Conservation (phyloP, 2,797 vertebrate species). For the Squalus acanthias region DNA sequence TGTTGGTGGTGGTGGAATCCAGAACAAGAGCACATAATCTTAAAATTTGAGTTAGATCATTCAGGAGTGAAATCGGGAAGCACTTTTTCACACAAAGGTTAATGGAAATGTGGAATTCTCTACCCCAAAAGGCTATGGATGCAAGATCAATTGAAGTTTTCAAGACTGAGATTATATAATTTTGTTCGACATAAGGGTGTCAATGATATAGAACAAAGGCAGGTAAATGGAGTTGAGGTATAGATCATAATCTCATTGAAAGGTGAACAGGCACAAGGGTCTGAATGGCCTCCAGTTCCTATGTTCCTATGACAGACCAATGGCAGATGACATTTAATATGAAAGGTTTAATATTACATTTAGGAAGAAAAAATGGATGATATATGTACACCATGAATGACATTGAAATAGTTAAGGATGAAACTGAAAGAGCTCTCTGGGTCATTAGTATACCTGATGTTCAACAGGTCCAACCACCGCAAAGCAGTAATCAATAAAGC, state of each 20-base stretch:
- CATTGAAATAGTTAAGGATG: not conserved
- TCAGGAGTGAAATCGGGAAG: not conserved
- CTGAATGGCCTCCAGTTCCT: too few relatives aligned
- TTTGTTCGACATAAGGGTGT: not conserved
- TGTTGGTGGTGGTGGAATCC: not conserved
- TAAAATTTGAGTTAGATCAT: not conserved
- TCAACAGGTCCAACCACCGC: not conserved
- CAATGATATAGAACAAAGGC: not conserved
- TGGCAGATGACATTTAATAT: not conserved
- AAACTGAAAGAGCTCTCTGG: not conserved
- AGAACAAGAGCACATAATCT: too few relatives aligned
- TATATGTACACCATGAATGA: not conserved
- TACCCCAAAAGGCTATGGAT: not conserved
- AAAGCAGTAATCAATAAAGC: not conserved
- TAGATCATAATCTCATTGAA: too few relatives aligned
- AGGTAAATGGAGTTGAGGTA: too few relatives aligned
- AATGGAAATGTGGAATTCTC: not conserved
- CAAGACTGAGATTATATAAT: not conserved
- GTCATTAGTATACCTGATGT: not conserved
- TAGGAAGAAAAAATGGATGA: not conserved
- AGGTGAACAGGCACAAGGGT: too few relatives aligned
- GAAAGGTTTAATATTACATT: not conserved
- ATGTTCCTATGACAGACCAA: too few relatives aligned
- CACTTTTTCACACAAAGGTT: not conserved
- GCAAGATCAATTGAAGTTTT: not conserved